Conservation (phyloP, 2,113 vertebrate species). For the Lutjanus erythropterus region DNA sequence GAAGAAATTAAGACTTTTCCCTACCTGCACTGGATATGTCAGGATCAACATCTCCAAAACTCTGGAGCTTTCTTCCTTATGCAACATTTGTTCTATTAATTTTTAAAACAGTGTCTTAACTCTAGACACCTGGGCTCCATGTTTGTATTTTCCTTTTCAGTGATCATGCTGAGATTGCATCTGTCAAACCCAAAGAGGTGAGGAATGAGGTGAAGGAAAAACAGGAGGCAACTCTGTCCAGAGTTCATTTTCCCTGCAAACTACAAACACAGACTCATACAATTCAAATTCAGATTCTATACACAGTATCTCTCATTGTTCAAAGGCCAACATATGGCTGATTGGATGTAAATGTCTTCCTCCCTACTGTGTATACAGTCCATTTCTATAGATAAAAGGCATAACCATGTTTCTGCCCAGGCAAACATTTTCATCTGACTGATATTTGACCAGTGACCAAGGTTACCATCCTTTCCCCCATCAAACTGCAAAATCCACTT, state of each 20-base stretch:
- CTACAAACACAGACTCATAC: constrained; percentile 22
- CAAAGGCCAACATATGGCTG: background rate
- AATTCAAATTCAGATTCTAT: constrained; percentile 35
- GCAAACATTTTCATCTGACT: background rate
- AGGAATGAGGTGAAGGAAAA: constrained; percentile 22
- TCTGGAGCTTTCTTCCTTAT: constrained; percentile 23
- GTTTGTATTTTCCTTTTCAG: constrained; percentile 50
- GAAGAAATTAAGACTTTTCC: constrained; percentile 3
- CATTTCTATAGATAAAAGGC: background rate
- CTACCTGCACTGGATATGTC: background rate
- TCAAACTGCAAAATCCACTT: background rate
- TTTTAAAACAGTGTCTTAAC: constrained; percentile 51
- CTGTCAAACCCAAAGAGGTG: constrained; percentile 57
- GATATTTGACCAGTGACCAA: background rate
- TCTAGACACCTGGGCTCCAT: constrained; percentile 50
- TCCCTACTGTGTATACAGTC: background rate
- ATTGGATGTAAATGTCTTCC: constrained; percentile 4
- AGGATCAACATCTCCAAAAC: constrained; percentile 9
- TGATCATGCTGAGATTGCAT: constrained; percentile 52
- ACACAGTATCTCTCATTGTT: background rate
- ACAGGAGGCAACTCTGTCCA: constrained; percentile 18
- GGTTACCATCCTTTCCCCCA: background rate
- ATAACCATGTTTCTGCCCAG: constrained; percentile 7
- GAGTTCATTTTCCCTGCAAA: constrained; percentile 34
- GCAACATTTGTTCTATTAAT: constrained; percentile 56